Percentiles rank a stretch among this genome's conserved stretches.
phyloP scores from a whole-genome alignment of 2,888 invertebrate species.

The Drosophila lacicola region DNA sequence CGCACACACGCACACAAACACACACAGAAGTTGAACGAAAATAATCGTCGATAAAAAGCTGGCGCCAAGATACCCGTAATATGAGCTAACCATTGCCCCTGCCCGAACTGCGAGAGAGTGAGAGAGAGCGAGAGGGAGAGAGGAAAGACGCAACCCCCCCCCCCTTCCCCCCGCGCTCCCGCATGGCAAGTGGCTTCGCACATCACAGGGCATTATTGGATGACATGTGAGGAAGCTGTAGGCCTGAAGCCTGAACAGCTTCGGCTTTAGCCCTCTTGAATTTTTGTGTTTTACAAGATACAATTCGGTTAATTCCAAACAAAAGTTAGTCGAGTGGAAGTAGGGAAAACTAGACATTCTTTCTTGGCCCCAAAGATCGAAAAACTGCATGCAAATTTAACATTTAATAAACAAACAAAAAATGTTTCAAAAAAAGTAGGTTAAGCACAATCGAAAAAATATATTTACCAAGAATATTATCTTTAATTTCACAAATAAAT shows the following conservation, averaged over 20 bases:
- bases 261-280: slow-evolving; percentile 70
- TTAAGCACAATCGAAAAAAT: too few relatives aligned
- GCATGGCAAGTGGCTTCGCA: slow-evolving; percentile 74
- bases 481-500: too few relatives aligned
- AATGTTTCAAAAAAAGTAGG: too few relatives aligned
- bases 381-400: background rate
- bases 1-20: slow-evolving; percentile 37
- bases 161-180: background rate
- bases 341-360: too few relatives aligned
- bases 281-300: slow-evolving; percentile 80
- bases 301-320: slow-evolving; percentile 78
- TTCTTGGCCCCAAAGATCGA: background rate
- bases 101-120: slow-evolving; percentile 26
- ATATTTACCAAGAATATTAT: too few relatives aligned
- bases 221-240: slow-evolving; percentile 78
- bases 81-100: slow-evolving; percentile 77
- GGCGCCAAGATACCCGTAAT: slow-evolving; percentile 79
- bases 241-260: slow-evolving; percentile 68
- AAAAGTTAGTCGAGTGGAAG: slow-evolving; percentile 71
- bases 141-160: slow-evolving; percentile 14
- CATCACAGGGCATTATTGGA: slow-evolving; percentile 76
- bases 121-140: slow-evolving; percentile 13
- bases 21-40: slow-evolving; percentile 63
- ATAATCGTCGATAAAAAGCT: slow-evolving; percentile 79
- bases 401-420: too few relatives aligned